Base-by-base conservation (phyloP, 1,140 invertebrate genomes). In the Papilio aristodemus region DNA sequence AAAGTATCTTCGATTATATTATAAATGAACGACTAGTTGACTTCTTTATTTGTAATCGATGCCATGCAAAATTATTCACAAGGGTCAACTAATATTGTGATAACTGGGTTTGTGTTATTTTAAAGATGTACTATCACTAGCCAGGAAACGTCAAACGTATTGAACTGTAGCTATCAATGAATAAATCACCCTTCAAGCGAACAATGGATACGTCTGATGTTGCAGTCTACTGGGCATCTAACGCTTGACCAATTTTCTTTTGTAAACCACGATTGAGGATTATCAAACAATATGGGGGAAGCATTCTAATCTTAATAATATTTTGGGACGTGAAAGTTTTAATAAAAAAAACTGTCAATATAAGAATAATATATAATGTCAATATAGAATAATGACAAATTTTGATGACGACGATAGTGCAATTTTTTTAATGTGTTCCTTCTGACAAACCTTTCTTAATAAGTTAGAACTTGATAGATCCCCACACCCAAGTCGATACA, bases 211-310 rank as follows among this genome's bases (percentile, higher is more conserved):
- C 27, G 32, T 17, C 32, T 60, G 73, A 75, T 74, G 78, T 74
- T 78, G 80, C 84, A 85, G 76, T 78, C 77, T 89, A 85, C 78
- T 87, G 83, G 83, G 82, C 86, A 84, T 85, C 80, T 86, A 86
- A 89, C 86, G 88, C 83, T 87, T 89, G 81, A 89, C 87, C 87
- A 89, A 87, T 88, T 90, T 87, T 84, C 87, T 87, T 90, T 90
- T 90, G 86, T 90, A 84, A 80, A 79, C 82, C 86, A 84, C 85
- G 83, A 87, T 83, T 81, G 75, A 75, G 67, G 82, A 87, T 87
- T 86, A 84, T 86, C 83, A 85, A 88, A 84, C 78, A 79, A 80
- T 77, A 70, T 74, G 62, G 70, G 74, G 70, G 74, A 76, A 76
- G 75, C 68, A 72, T 78, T 71, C 75, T 86, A 83, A 88, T 86